Base-by-base conservation (phyloP, 1,140 invertebrate genomes). In the Pseudomyrmex concolor region DNA sequence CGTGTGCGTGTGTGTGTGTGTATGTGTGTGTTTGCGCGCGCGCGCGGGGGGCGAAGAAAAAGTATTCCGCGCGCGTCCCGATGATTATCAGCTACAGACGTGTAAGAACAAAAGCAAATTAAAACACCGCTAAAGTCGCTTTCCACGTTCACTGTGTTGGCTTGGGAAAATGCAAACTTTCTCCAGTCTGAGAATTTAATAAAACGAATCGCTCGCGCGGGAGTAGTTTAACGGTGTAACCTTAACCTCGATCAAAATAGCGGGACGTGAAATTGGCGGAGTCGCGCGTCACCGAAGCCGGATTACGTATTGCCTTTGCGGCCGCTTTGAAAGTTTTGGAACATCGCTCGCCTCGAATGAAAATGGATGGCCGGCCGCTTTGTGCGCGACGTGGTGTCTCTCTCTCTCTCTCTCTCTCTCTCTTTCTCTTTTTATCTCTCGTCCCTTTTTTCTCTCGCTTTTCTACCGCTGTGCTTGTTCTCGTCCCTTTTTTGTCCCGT, bases 221-320 rank as follows among this genome's bases (percentile, higher is more conserved):
- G 76, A 80, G 55, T 80, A 50, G 76, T 80, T 70, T 80, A 80
- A 80, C 71, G 81, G 72, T 78, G 66, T 84, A 84, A 84, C 83
- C 83, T 84, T 84, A 84, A 84, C 83, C 83, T 82, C 83, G 77
- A 82, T 68, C 57, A 84, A 82, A 81, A 82, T 82, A 71, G 60
- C 67, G 63, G 83, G 76, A 72, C 77, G 77, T 82, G 83, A 84
- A 84, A 84, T 82, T 72, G 83, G 55, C 15, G 51, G 78, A 82
- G 67, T 82, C 64, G 64, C 67, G 59, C 64, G 76, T 71, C 83
- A 48, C 17, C 66, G 17, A 19, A 72, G 71, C 43, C 13, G 54
- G 66, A 84, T 86, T 86, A 72, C 54, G 68, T 87, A 84, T 68
- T 55, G 55, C 77, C 76, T 81, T 81, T 87, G 72, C 62, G 57